Base-by-base conservation (phyloP, 1,140 invertebrate species). In the Hesperophylax magnus region DNA sequence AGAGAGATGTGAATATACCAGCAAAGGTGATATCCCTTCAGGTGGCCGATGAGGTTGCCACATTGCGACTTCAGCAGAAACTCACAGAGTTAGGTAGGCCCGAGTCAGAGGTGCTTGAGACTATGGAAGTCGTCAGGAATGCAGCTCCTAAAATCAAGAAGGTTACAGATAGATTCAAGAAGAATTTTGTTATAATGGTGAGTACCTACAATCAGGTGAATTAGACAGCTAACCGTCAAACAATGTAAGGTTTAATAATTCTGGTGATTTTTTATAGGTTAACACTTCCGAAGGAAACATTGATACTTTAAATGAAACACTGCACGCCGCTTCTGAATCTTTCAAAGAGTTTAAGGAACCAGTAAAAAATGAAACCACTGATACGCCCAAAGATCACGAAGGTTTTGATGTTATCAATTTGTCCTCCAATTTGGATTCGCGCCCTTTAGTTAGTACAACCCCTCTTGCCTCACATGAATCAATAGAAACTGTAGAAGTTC, bases 1-100 rank as follows among this genome's bases (percentile, higher is more conserved):
- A 88, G 75, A 85, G 86, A 47, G 88, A 90, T 65, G 88, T 91
- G 22, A 89, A 89, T 67, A 87, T 86, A 85, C 89, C 89, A 0
- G 89, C 90, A 81, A 90, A 90, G 80, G 85, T 91, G 2, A 88
- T 91, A 8, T 86, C 88, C 0, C 80, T 91, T 6, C 86, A 90
- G 84, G 87, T 90, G 18, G 87, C 88, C 22, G 87, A 87, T 82
- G 87, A 89, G 85, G 87, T 88, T 7, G 81, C 78, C 20, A 54
- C 61, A 15, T 34, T 31, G 5, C 47, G 78, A 3, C 63, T 82
- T 4, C 78, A 77, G 34, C 76, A 39, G 65, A 80, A 80, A 18
- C 31, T 82, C 18, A 60, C 39, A 9, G 81, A 82, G 24, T 18
- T 82, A 5, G 81, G 81, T 11, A 47, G 39, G 47, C 63, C 81